Evolutionary conservation across 2,888 invertebrate species (phyloP).

Genomic region (Lepidocyrtoides sp.): DNA sequence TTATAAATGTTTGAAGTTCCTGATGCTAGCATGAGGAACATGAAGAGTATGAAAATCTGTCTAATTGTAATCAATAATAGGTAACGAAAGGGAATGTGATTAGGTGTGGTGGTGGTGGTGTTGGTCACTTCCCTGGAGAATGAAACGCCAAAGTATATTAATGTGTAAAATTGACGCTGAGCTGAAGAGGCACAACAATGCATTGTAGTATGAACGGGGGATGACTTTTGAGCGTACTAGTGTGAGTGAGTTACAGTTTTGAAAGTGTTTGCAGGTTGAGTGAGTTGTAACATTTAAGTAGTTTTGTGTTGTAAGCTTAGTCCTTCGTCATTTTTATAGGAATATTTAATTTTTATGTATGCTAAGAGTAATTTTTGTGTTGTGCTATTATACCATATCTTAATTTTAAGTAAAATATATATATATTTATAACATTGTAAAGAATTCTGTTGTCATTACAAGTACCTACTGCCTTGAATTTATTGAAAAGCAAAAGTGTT

Average conservation of each 20-base stretch:
- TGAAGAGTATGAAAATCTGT: constrained; percentile 33
- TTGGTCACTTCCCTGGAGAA: constrained; percentile 45
- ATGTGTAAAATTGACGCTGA: constrained; percentile 3
- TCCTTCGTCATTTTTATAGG: constrained; percentile 20
- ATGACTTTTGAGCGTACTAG: constrained; percentile 71
- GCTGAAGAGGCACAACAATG: constrained; percentile 62
- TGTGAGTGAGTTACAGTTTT: constrained; percentile 75
- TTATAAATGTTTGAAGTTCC: constrained; percentile 19
- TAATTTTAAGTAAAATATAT: background rate
- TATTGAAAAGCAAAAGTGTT: constrained; percentile 33
- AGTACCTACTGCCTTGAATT: constrained; percentile 49
- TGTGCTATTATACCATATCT: constrained; percentile 39
- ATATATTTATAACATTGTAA: background rate
- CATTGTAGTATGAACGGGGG: constrained; percentile 78
- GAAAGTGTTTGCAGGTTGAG: constrained; percentile 71
- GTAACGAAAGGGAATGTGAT: constrained; percentile 61
- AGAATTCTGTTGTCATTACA: constrained; percentile 33
- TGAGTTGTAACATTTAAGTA: constrained; percentile 54
- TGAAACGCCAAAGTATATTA: constrained; percentile 46
- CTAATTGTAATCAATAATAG: constrained; percentile 56
- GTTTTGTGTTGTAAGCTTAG: constrained; percentile 25
- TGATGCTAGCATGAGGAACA: constrained; percentile 34
- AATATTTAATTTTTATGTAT: background rate
- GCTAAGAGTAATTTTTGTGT: background rate
- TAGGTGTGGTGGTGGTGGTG: constrained; percentile 31